A percentile compares a stretch with the other conserved stretches of the same genome.
Evolutionary conservation across 2,113 vertebrate genomes (phyloP).

Genomic region (Hassar affinis): DNA sequence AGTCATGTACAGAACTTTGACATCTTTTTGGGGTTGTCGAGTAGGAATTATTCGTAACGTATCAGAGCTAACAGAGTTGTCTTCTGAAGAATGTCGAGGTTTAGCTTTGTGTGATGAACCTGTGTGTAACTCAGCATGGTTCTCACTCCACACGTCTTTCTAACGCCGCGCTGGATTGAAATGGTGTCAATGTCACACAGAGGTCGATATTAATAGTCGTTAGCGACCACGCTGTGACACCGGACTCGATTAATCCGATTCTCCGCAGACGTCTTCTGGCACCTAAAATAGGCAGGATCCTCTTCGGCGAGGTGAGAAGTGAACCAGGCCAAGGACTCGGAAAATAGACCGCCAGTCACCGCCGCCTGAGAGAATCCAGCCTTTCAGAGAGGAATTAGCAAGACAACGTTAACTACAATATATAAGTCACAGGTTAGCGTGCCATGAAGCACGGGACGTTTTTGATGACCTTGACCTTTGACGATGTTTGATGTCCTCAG

Average conservation of each 20-base stretch:
- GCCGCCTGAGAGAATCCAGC: slow-evolving; percentile 59
- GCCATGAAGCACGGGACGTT: neutral
- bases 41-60: too few relatives aligned
- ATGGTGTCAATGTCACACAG: slow-evolving; percentile 62
- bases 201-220: slow-evolving; percentile 65
- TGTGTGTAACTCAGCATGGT: too few relatives aligned
- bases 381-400: slow-evolving; percentile 29
- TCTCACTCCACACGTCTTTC: slow-evolving; percentile 31
- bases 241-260: slow-evolving; percentile 64
- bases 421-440: slow-evolving; percentile 47
- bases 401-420: slow-evolving; percentile 66
- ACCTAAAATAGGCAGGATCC: slow-evolving; percentile 70
- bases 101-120: too few relatives aligned
- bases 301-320: slow-evolving; percentile 65
- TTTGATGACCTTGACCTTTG: neutral
- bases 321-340: slow-evolving; percentile 79
- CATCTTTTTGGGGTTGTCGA: too few relatives aligned
- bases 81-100: too few relatives aligned
- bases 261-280: slow-evolving; percentile 67
- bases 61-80: too few relatives aligned
- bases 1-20: too few relatives aligned
- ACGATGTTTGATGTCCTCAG: too few relatives aligned
- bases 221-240: slow-evolving; percentile 61
- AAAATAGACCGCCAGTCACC: slow-evolving; percentile 69
- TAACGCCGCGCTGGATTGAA: slow-evolving; percentile 40